Evolutionary conservation across 1,140 invertebrate species (phyloP).

Genomic region (Penaeus japonicus): DNA sequence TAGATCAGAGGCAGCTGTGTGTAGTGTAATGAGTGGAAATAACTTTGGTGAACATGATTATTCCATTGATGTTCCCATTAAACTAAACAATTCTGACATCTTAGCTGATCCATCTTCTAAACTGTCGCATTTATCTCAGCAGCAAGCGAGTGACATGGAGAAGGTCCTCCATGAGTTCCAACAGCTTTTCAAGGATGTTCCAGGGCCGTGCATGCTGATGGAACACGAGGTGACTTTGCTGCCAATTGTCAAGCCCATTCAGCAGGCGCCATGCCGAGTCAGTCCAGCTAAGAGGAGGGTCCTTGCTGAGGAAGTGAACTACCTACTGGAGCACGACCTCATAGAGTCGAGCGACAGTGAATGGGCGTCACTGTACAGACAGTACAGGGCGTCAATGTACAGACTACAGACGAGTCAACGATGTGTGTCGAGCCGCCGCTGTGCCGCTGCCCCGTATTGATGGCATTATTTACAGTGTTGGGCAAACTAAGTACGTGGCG

Average conservation of each 20-base stretch:
- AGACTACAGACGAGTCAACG: not conserved
- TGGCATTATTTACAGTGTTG: not conserved
- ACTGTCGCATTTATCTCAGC: not conserved
- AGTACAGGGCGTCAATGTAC: not conserved
- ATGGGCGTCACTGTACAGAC: not conserved
- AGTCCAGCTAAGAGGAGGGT: not conserved
- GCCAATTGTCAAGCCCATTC: not conserved
- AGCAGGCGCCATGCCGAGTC: not conserved
- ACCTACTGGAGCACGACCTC: not conserved
- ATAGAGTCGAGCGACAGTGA: not conserved
- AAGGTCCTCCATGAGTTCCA: not conserved
- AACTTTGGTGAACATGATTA: not conserved
- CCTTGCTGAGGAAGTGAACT: not conserved
- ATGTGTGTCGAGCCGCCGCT: not conserved
- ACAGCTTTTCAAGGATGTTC: not conserved
- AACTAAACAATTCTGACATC: not conserved
- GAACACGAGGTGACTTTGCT: not conserved
- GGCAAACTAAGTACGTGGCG: not conserved
- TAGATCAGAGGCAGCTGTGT: not conserved
- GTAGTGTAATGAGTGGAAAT: not conserved
- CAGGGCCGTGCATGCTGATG: not conserved
- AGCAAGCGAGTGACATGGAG: not conserved
- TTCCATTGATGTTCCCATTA: not conserved
- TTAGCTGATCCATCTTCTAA: constrained; percentile 6
- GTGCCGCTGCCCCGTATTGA: not conserved